Evolutionary conservation across 1,140 invertebrate genomes (phyloP), one percentile per base, ranked within the genome.

Genomic region (Heliconius congener): DNA sequence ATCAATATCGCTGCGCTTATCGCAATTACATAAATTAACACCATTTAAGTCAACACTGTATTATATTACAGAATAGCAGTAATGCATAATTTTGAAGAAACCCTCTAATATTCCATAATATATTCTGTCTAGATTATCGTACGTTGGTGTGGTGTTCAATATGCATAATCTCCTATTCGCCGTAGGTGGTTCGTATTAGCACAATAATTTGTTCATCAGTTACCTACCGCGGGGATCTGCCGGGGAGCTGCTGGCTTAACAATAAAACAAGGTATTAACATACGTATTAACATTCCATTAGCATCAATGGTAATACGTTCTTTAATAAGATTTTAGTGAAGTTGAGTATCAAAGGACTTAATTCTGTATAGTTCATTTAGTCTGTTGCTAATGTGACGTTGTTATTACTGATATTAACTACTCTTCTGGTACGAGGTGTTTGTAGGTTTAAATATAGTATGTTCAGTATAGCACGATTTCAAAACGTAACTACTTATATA

Each of bases 161-260:
- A 78, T 73, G 71, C 76, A 73, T 78, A 78, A 73, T 27, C 55
- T 42, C 34, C 34, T 30, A 78, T 3, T n/a, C 76, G 71, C 30
- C 52, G 60, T 73, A 73, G 71, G 71, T 78, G 76, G 60, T 73
- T 73, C 71, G 52, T 71, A 73, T 73, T 73, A 71, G 30, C 39
- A 72, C 50, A 60, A 78, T 78, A 73, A 73, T 73, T 78, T 52
- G 60, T 73, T 78, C 30, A 78, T 23, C 5, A n/a, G 19, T 4
- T 18, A n/a, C 19, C 55, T 6, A 57, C 18, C 39, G 46, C 46
- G 46, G 46, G 16, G 46, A 16, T 50, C 46, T 18, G 72, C 37
- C 23, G 71, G 52, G 39, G 11, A 42, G 39, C 39, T 74, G 50
- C 52, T 78, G 55, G 30, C 55, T 46, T 57, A 73, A 37, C 37